Percentiles rank a stretch among this genome's conserved stretches.
Evolutionary conservation across 2,797 vertebrate species (phyloP).

Genomic region (Apodemus agrarius): DNA sequence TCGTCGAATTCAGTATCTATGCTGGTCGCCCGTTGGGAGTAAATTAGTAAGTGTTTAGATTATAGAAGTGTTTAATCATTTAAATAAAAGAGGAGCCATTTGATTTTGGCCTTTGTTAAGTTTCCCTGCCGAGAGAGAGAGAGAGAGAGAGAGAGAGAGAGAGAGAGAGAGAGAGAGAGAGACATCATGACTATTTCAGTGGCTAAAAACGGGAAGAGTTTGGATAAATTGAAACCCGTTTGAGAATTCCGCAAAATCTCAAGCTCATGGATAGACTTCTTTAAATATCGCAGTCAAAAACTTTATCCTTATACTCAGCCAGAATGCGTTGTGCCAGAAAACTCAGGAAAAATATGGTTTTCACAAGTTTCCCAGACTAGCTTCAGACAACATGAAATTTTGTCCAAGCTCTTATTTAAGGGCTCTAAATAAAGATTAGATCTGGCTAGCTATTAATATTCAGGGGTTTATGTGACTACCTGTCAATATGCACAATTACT

Average conservation of each 20-base stretch:
- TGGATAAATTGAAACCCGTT: constrained; percentile 83
- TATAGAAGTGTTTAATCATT: constrained; percentile 79
- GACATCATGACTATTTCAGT: constrained; percentile 81
- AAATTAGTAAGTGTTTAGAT: constrained; percentile 92
- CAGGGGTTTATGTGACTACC: constrained; percentile 73
- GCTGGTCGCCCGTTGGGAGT: constrained; percentile 93
- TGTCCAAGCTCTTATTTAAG: constrained; percentile 83
- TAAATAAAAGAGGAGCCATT: constrained; percentile 79
- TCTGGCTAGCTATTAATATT: constrained; percentile 83
- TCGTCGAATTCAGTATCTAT: constrained; percentile 91
- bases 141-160: constrained; percentile 68
- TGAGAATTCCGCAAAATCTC: constrained; percentile 83
- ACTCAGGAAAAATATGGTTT: constrained; percentile 84
- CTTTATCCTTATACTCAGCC: constrained; percentile 83
- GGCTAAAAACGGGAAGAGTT: constrained; percentile 81
- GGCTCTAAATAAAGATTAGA: constrained; percentile 83
- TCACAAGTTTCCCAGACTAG: constrained; percentile 84
- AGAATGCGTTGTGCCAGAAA: constrained; percentile 82
- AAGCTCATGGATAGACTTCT: constrained; percentile 83
- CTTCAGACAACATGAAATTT: constrained; percentile 84
- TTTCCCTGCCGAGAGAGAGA: constrained; percentile 61
- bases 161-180: constrained; percentile 31
- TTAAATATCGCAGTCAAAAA: constrained; percentile 84
- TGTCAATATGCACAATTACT: constrained; percentile 71
- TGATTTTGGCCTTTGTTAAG: constrained; percentile 81